Evolutionary conservation across 92 coral and sea anemone species (phyloP).

Genomic region (Epizoanthus stellaris): DNA sequence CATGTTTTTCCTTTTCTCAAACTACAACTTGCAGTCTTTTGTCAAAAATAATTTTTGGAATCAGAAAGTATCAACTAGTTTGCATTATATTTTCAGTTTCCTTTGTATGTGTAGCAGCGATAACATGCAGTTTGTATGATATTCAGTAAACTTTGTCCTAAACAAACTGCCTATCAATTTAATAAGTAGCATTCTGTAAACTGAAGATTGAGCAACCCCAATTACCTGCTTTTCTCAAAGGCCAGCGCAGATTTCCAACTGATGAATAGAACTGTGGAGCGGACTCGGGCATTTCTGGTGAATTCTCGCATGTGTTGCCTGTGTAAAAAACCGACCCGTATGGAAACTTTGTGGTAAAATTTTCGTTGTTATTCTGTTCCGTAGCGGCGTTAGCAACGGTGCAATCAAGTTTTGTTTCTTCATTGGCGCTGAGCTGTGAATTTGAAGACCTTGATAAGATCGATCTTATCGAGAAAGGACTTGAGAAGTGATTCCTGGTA

Average conservation of each 20-base stretch:
- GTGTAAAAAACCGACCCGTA: constrained; percentile 2
- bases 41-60: no score
- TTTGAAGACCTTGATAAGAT: constrained; percentile 32
- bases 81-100: neutral
- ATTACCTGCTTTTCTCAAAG: constrained; percentile 18
- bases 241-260: neutral
- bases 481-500: constrained; percentile 16
- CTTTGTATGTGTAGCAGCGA: neutral
- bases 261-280: neutral
- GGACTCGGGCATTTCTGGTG: neutral
- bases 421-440: constrained; percentile 8
- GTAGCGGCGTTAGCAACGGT: neutral
- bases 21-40: no score
- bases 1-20: no score
- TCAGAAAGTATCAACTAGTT: neutral
- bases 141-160: neutral
- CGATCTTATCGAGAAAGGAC: constrained; percentile 42
- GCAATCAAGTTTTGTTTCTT: neutral
- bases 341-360: neutral
- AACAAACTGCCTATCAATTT: neutral
- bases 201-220: neutral
- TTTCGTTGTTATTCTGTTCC: constrained; percentile 12
- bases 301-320: neutral
- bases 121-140: neutral
- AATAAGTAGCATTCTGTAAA: neutral